These are phyloP conservation scores for Neodiprion virginianus DNA, from an alignment of 1,140 invertebrate genomes.

Conservation along the genomic window DNA sequence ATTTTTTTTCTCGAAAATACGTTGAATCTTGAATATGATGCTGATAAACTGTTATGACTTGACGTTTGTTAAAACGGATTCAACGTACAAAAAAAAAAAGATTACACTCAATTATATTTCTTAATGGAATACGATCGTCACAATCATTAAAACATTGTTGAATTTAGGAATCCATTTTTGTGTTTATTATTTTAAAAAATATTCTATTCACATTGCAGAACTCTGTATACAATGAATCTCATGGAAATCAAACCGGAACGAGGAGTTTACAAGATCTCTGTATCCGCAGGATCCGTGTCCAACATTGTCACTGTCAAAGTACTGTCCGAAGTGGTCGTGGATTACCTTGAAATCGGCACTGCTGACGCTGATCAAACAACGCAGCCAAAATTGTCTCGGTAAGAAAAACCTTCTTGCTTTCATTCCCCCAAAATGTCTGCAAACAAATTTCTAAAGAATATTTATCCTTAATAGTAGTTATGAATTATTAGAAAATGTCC, in stretches of 20 bases:
- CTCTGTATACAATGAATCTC: conserved; percentile 82
- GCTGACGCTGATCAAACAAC: conserved; percentile 88
- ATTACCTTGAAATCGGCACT: conserved; percentile 86
- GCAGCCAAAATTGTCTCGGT: conserved; percentile 77
- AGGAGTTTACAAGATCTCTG: conserved; percentile 83
- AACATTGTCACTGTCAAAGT: conserved; percentile 78
- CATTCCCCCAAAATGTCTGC: conserved; percentile 14
- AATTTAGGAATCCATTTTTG: too few species aligned
- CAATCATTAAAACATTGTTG: too few species aligned
- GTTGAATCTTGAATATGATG: conserved; percentile 30
- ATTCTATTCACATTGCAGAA: conserved; percentile 43
- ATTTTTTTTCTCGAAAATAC: conserved; percentile 8
- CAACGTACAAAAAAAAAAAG: background rate
- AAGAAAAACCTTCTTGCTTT: conserved; percentile 36
- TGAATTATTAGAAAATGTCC: background rate
- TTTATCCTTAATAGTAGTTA: background rate
- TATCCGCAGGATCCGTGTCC: conserved; percentile 71
- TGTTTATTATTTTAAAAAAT: too few species aligned
- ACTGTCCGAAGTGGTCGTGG: conserved; percentile 75
- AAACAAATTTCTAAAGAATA: background rate
- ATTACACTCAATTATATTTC: too few species aligned
- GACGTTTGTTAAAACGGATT: background rate
- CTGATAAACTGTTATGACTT: background rate
- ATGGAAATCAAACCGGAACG: conserved; percentile 79
- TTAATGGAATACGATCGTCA: too few species aligned